Conservation (phyloP, 1,140 invertebrate genomes). For the Trichogramma pretiosum region DNA sequence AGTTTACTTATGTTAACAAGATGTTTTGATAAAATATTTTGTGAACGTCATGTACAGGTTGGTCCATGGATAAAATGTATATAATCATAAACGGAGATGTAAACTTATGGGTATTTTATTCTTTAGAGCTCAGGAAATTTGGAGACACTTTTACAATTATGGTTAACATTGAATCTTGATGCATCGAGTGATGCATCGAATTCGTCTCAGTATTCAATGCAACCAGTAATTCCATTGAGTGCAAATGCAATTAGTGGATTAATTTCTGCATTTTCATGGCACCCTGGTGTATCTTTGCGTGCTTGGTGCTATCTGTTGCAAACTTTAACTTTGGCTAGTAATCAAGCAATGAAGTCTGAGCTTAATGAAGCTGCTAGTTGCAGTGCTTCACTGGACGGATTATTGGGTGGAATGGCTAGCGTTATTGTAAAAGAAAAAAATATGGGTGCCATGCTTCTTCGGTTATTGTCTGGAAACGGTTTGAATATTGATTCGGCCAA, state of each 20-base stretch:
- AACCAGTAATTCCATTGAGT: constrained; percentile 63
- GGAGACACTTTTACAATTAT: constrained; percentile 72
- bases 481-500: constrained; percentile 45
- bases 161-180: constrained; percentile 70
- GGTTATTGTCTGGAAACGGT: constrained; percentile 61
- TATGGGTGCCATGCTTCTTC: constrained; percentile 62
- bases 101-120: constrained; percentile 10
- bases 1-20: constrained; percentile 55
- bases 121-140: constrained; percentile 48
- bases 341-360: constrained; percentile 37
- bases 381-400: constrained; percentile 32
- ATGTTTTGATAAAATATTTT: constrained; percentile 64
- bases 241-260: constrained; percentile 61
- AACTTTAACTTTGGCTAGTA: constrained; percentile 51
- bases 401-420: constrained; percentile 47
- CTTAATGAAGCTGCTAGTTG: constrained; percentile 30
- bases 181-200: constrained; percentile 40
- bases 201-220: constrained; percentile 52
- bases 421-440: constrained; percentile 60
- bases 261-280: constrained; percentile 57
- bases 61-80: constrained; percentile 24
- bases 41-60: constrained; percentile 46
- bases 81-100: constrained; percentile 11
- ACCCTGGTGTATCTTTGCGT: constrained; percentile 58
- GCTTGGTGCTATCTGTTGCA: constrained; percentile 68